Conservation (phyloP, 2,113 vertebrate species). For the Tichodroma muraria region DNA sequence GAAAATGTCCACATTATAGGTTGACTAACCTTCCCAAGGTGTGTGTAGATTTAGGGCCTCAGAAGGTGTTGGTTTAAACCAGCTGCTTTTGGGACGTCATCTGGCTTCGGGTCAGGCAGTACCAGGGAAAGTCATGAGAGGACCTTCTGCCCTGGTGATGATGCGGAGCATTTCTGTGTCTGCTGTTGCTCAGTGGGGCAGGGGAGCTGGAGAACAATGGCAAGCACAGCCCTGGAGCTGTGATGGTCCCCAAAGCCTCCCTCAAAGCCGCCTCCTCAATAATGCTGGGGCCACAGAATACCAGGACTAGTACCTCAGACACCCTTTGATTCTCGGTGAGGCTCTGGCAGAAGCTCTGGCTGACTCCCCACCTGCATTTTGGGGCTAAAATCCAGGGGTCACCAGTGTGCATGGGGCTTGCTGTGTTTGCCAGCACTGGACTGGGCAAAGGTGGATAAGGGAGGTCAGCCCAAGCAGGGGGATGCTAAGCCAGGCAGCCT, state of each 20-base stretch:
- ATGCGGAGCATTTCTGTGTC: not conserved
- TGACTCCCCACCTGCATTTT: not conserved
- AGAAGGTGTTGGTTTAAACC: not conserved
- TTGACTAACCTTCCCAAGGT: constrained; percentile 6
- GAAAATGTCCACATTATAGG: not conserved
- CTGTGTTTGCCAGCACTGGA: not conserved
- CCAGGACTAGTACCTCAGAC: rapidly evolving
- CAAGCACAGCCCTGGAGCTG: not conserved
- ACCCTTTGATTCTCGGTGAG: rapidly evolving
- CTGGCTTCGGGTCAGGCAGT: not conserved
- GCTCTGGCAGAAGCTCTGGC: not conserved
- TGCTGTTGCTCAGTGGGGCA: rapidly evolving
- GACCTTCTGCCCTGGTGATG: rapidly evolving
- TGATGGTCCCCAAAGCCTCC: not conserved
- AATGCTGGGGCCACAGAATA: rapidly evolving
- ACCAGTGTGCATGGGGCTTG: rapidly evolving
- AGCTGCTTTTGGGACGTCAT: not conserved
- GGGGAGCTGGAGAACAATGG: not conserved
- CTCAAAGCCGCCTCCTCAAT: not conserved
- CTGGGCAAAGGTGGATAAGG: not conserved
- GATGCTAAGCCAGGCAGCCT: not conserved
- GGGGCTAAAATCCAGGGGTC: not conserved
- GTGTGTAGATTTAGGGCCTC: not conserved
- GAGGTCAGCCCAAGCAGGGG: not conserved
- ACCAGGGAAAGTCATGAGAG: not conserved